These are phyloP conservation scores for Neotragus pygmaeus DNA, from an alignment of 2,113 vertebrate species.

Conservation along the genomic window DNA sequence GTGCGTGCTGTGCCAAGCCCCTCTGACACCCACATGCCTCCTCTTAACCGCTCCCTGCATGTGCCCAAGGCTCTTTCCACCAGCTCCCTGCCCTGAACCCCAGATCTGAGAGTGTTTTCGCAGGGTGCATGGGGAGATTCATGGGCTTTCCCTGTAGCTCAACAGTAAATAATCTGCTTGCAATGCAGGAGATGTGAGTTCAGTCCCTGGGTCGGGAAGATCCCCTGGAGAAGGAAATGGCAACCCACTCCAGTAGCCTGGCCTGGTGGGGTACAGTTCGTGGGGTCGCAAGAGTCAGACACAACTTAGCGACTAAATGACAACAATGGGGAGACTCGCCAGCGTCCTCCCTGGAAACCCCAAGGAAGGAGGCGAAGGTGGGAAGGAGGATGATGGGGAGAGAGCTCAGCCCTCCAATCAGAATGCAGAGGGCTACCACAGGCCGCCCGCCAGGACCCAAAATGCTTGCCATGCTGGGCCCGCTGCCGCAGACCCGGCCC, in stretches of 20 bases:
- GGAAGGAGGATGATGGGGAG: background rate
- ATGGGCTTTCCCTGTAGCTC: background rate
- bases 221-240: background rate
- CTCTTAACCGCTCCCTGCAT: background rate
- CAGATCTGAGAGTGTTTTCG: background rate
- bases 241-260: background rate
- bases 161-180: background rate
- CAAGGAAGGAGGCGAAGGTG: background rate
- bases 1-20: background rate
- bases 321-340: background rate
- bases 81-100: background rate
- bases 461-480: too few relatives aligned
- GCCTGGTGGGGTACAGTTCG: background rate
- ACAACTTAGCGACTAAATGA: background rate
- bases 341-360: background rate
- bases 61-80: background rate
- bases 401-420: background rate
- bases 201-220: background rate
- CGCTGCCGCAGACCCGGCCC: background rate
- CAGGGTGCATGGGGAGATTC: background rate
- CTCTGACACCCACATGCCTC: background rate
- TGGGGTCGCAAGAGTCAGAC: background rate
- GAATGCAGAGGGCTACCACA: accelerated
- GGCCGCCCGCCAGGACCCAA: accelerated
- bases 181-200: background rate